Conservation (phyloP, 2,888 invertebrate genomes). For the Dione vanillae region DNA sequence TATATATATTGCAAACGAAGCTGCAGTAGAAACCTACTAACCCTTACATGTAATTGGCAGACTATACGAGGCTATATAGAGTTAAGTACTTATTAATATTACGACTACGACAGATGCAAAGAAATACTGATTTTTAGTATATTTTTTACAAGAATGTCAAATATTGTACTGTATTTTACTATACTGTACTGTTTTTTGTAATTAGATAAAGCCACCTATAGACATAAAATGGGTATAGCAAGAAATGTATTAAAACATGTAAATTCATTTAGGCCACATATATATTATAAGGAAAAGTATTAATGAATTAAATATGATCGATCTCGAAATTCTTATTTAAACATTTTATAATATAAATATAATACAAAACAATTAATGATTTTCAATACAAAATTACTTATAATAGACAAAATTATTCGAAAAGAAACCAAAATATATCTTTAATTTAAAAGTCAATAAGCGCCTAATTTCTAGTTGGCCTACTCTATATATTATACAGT, state of each 20-base stretch:
- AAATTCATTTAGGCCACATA: constrained; percentile 6
- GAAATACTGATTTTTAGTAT: constrained; percentile 9
- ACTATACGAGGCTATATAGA: constrained; percentile 32
- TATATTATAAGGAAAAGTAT: not conserved
- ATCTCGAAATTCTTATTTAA: not conserved
- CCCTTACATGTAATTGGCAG: constrained; percentile 42
- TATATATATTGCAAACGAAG: constrained; percentile 36
- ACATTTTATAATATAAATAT: not conserved
- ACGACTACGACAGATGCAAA: not conserved
- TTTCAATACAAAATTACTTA: too few species aligned
- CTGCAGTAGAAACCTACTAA: constrained; percentile 39
- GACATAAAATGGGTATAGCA: not conserved
- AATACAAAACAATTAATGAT: not conserved
- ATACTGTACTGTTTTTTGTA: not conserved
- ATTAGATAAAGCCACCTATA: too few species aligned
- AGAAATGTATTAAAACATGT: not conserved
- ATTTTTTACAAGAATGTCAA: not conserved
- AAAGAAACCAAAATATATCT: too few species aligned
- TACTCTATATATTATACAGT: not conserved
- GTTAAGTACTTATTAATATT: constrained; percentile 35
- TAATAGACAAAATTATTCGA: too few species aligned
- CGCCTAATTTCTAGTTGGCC: not conserved
- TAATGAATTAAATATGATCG: not conserved
- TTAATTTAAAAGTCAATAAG: too few species aligned
- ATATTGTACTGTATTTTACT: not conserved